Base-by-base conservation (phyloP, 1,140 invertebrate genomes). In the Bombus confusus region DNA sequence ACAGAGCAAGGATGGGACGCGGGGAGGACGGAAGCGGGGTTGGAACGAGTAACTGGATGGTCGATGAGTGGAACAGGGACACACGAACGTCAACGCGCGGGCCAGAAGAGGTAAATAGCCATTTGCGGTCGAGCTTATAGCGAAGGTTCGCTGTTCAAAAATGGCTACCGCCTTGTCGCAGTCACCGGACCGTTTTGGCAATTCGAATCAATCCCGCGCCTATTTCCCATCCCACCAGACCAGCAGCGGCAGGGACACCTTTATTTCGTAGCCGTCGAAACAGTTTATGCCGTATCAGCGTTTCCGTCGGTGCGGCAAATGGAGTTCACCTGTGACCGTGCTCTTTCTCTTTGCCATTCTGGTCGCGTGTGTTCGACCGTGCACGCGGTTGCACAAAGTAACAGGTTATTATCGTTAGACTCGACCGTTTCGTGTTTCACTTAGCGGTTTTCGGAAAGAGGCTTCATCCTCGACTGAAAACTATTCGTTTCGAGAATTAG, bases 21-120 rank as follows among this genome's bases (percentile, higher is more conserved):
- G 39, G 41, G n/a, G 28, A 1, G 28, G 28, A 41, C 28, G 39
- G n/a, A n/a, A 64, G n/a, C 18, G 72, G 52, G 62, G 66, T 41
- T 72, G 39, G 69, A 57, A 34, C 59, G 81, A 80, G 80, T 47
- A 82, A 66, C 68, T 78, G 83, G 86, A 87, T 83, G 72, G 76
- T 72, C 31, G 68, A 31, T 4, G 74, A 78, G 64, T 72, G 84
- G 62, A 85, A 88, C 90, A 87, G 76, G 81, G 84, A 72, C 12
- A 68, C 82, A 57, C 68, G 85, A 79, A 84, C 62, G 52, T 86
- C 62, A 43, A 77, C 64, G 62, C 77, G 77, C 82, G 57, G 34
- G 52, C 52, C 73, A 83, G 87, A 80, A 85, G 75, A 89, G 85
- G 88, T 90, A 90, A 90, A 90, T 88, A 86, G 89, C 86, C 86